Conservation (phyloP, 2,113 vertebrate genomes). For the Pedetes capensis region DNA sequence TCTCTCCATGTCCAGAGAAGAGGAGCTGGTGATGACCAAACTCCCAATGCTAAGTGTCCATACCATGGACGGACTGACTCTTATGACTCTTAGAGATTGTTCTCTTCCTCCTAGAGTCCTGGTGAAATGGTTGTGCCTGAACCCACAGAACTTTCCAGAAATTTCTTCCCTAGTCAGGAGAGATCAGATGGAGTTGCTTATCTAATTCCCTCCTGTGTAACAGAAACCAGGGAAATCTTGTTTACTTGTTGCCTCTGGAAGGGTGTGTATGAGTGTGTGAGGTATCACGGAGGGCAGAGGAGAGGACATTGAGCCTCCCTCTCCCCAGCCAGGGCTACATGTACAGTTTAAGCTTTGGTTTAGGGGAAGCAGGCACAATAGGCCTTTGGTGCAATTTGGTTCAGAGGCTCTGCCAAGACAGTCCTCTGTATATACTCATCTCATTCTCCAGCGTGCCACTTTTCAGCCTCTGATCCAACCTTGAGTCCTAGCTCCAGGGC, state of each 20-base stretch:
- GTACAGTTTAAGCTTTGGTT: neutral
- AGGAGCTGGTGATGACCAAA: neutral
- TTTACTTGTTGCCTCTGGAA: neutral
- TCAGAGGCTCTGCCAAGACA: neutral
- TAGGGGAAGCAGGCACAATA: neutral
- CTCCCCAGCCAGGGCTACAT: neutral
- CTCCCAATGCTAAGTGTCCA: neutral
- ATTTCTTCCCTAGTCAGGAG: neutral
- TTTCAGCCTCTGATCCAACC: too few species aligned
- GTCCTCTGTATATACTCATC: too few species aligned
- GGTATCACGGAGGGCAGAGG: too few species aligned
- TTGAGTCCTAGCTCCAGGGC: neutral
- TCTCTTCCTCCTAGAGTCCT: neutral
- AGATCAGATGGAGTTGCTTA: neutral
- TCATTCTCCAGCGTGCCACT: neutral
- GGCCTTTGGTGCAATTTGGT: neutral
- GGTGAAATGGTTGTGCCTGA: neutral
- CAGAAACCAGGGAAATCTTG: neutral
- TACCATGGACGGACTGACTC: neutral
- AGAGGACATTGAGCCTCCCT: neutral
- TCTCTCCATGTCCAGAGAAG: neutral
- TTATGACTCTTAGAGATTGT: neutral
- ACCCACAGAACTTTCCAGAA: neutral
- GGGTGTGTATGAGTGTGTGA: neutral
- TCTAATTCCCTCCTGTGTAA: neutral